These are phyloP conservation scores for Therioaphis trifolii DNA, from an alignment of 2,888 invertebrate genomes.

Conservation along the genomic window DNA sequence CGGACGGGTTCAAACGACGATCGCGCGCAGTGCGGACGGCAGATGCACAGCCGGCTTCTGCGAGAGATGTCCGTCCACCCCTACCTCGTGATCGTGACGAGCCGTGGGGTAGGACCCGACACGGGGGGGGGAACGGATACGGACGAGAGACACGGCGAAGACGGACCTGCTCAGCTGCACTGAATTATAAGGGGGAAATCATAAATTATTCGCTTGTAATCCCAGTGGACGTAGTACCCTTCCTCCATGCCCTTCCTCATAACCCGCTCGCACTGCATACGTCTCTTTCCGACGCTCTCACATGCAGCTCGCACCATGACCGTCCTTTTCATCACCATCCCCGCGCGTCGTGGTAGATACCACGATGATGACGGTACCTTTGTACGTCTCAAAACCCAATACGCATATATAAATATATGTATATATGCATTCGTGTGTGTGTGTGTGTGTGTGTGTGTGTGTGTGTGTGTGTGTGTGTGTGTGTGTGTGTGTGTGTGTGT, in stretches of 20 bases:
- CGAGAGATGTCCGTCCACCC: too few species aligned
- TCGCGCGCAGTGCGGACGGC: not conserved
- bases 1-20: not conserved
- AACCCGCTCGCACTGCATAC: not conserved
- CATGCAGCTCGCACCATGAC: not conserved
- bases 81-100: too few species aligned
- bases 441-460: not conserved
- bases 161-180: not conserved
- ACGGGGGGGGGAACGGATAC: not conserved
- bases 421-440: not conserved
- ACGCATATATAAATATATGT: not conserved
- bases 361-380: not conserved
- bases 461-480: not conserved
- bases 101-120: too few species aligned
- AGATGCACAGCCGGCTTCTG: too few species aligned
- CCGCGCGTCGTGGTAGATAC: not conserved
- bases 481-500: too few species aligned
- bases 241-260: not conserved
- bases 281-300: not conserved
- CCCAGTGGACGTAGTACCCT: constrained; percentile 11
- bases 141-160: not conserved
- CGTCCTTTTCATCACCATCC: not conserved
- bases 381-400: not conserved
- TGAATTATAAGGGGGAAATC: not conserved
- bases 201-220: constrained; percentile 34